Percentiles rank a stretch among this genome's conserved stretches.
Evolutionary conservation across 2,113 vertebrate genomes (phyloP).

Genomic region (Monarcha castaneiventris): DNA sequence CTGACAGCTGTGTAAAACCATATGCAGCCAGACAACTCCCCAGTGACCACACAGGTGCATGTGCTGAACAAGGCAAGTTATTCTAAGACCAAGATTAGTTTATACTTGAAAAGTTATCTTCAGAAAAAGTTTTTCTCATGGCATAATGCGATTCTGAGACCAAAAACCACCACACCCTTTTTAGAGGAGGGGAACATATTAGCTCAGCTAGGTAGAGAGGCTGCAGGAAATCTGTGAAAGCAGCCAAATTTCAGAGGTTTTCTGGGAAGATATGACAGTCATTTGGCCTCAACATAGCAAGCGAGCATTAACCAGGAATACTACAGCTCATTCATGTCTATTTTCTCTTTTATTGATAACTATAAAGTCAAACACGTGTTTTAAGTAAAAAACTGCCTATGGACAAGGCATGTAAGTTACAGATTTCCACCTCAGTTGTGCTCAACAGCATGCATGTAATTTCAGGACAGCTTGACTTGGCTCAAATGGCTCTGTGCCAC

Average conservation of each 20-base stretch:
- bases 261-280: not conserved
- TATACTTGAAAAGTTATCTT: constrained; percentile 18
- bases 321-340: not conserved
- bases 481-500: not conserved
- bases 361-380: not conserved
- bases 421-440: not conserved
- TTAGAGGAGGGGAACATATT: constrained; percentile 14
- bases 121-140: constrained; percentile 47
- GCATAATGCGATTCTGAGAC: constrained; percentile 35
- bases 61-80: constrained; percentile 52
- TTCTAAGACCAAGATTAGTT: constrained; percentile 53
- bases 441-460: not conserved
- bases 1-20: constrained; percentile 76
- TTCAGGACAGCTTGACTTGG: not conserved
- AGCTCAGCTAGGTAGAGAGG: constrained; percentile 48
- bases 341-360: constrained; percentile 1
- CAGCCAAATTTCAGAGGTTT: constrained; percentile 26
- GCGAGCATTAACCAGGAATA: not conserved
- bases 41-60: constrained; percentile 66
- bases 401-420: not conserved
- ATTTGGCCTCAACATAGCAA: not conserved
- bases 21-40: constrained; percentile 70
- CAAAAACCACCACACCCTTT: constrained; percentile 37
- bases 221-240: not conserved
- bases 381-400: not conserved